Conservation (phyloP, 2,797 vertebrate genomes). For the Trachops cirrhosus region DNA sequence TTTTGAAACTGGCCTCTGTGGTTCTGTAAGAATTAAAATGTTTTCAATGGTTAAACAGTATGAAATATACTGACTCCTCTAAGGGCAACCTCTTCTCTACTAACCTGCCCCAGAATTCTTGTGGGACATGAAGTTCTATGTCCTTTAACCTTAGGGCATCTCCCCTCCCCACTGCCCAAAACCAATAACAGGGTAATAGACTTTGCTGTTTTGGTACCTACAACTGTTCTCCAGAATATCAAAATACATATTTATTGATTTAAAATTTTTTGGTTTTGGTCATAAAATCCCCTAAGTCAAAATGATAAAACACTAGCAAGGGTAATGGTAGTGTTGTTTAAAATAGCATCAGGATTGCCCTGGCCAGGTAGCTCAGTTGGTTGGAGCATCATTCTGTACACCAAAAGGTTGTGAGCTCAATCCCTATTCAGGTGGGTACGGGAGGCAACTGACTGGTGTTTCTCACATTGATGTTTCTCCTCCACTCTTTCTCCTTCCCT, state of each 20-base stretch:
- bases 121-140: not conserved
- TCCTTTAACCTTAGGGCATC: not conserved
- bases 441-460: too few relatives aligned
- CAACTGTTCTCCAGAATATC: not conserved
- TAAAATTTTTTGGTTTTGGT: not conserved
- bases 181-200: not conserved
- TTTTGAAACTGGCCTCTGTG: not conserved
- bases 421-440: too few relatives aligned
- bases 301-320: not conserved
- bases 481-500: too few relatives aligned
- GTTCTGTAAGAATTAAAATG: not conserved
- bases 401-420: too few relatives aligned
- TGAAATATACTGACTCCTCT: not conserved
- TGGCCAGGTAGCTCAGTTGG: too few relatives aligned
- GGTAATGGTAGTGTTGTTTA: not conserved
- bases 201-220: conserved; percentile 8
- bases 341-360: not conserved
- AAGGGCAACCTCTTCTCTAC: not conserved
- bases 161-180: not conserved
- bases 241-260: conserved; percentile 16
- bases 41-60: not conserved
- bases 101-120: not conserved
- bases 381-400: too few relatives aligned
- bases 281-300: conserved; percentile 1
- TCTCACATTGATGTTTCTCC: too few relatives aligned